phyloP scores from a whole-genome alignment of 2,113 vertebrate species.

The Halichoeres trimaculatus region DNA sequence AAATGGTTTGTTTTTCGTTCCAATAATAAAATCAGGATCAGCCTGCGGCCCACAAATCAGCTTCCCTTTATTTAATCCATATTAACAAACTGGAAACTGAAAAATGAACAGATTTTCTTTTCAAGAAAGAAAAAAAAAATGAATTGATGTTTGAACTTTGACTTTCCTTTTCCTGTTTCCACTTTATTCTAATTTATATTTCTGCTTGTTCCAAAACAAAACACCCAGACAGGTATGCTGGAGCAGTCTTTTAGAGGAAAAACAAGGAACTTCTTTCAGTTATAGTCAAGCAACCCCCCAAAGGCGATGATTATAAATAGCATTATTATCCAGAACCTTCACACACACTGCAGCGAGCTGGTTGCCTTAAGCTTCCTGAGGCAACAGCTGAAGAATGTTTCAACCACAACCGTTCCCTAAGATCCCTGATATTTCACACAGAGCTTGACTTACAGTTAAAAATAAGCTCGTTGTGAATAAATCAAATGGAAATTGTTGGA shows the following conservation, averaged over 20 bases:
- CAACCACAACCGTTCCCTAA: slow-evolving; percentile 7
- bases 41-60: too few species aligned
- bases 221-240: slow-evolving; percentile 19
- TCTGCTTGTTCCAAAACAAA: slow-evolving; percentile 9
- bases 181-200: slow-evolving; percentile 23
- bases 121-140: too few species aligned
- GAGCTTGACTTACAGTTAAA: slow-evolving; percentile 38
- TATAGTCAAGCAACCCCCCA: slow-evolving; percentile 25
- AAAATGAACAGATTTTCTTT: too few species aligned
- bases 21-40: too few species aligned
- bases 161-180: background rate
- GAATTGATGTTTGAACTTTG: too few species aligned
- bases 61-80: too few species aligned
- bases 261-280: slow-evolving; percentile 55
- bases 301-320: slow-evolving; percentile 67
- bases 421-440: slow-evolving; percentile 31
- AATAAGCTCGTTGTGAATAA: slow-evolving; percentile 54
- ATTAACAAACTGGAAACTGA: too few species aligned
- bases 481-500: slow-evolving; percentile 43
- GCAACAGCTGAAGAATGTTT: slow-evolving; percentile 60
- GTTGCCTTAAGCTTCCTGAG: slow-evolving; percentile 61
- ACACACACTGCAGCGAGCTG: slow-evolving; percentile 23
- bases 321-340: slow-evolving; percentile 60
- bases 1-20: too few species aligned
- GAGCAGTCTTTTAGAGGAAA: slow-evolving; percentile 34